Percentiles rank a stretch among this genome's conserved stretches.
These are phyloP conservation scores for Scatophagus argus DNA, from an alignment of 2,113 vertebrate genomes.

Conservation along the genomic window DNA sequence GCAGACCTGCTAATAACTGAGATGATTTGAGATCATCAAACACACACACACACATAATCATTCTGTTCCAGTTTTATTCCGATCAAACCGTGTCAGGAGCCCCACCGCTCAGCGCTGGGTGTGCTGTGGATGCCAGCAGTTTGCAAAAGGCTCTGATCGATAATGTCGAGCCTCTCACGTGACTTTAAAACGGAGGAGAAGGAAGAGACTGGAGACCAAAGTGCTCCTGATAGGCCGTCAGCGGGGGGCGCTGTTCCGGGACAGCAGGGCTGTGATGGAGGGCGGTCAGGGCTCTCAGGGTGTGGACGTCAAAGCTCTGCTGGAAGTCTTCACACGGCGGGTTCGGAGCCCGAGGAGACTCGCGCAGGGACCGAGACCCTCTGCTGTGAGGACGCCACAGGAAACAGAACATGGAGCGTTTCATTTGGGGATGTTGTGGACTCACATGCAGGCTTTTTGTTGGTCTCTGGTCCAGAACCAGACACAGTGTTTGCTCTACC, in stretches of 20 bases:
- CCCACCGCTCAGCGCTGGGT: too few relatives aligned
- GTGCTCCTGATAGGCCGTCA: conserved; percentile 59
- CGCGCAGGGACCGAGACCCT: background rate
- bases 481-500: too few relatives aligned
- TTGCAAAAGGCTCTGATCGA: too few relatives aligned
- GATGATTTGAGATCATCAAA: too few relatives aligned
- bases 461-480: too few relatives aligned
- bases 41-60: too few relatives aligned
- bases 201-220: conserved; percentile 46
- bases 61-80: too few relatives aligned
- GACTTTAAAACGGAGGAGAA: conserved; percentile 11
- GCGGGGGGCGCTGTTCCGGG: conserved; percentile 13
- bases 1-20: too few relatives aligned
- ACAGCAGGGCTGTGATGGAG: background rate
- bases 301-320: conserved; percentile 67
- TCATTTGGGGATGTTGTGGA: background rate
- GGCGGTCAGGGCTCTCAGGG: conserved; percentile 33
- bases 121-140: too few relatives aligned
- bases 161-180: too few relatives aligned
- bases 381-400: background rate
- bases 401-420: background rate
- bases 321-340: conserved; percentile 11
- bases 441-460: background rate
- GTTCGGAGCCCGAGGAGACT: background rate
- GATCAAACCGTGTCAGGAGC: too few relatives aligned